Evolutionary conservation across 2,797 vertebrate genomes (phyloP), one percentile per base, ranked within the genome.

Genomic region (Intellagama lesueurii): DNA sequence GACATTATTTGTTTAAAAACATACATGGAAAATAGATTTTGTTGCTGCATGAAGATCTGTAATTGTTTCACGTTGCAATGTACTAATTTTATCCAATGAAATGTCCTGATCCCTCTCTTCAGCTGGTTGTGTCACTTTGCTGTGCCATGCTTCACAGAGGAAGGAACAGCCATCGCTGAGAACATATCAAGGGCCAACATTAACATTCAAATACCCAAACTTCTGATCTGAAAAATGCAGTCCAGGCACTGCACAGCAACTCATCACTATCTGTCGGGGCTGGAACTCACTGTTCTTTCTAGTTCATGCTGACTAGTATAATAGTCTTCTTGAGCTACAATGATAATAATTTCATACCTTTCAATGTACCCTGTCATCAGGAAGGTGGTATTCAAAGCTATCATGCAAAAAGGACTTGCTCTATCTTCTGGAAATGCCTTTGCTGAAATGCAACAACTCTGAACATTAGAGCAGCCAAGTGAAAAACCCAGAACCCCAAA

Each of bases 361-460:
- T 83, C 79, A 88, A 73, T 87, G 44, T 68, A 69, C 66, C 87
- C 87, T 6, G 4, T 56, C 83, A 91, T 14, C 26, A 81, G 85
- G 47, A 92, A 75, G 73, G 70, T 26, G 0, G 66, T 93, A 87
- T 85, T 82, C 80, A 88, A 88, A 89, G 82, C 87, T 72, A 88
- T 86, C 79, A 83, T 83, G 89, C 52, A 86, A 72, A 86, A 86
- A 86, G 30, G 73, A 83, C 32, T 82, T 82, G 68, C n/a, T 72
- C 52, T 26, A 66, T 44, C 66, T 47, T 17, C n/a, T 86, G 85
- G 70, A 87, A 77, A 60, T 69, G 35, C 8, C 30, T 26, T 47
- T 77, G 66, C 66, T 72, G 73, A 77, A 77, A 70, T 81, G n/a
- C 22, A 88, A 24, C 30, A 83, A 56, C 70, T 83, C 40, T 88